Evolutionary conservation across 2,797 vertebrate genomes (phyloP).

Genomic region (Lepidocolaptes lacrymiger): DNA sequence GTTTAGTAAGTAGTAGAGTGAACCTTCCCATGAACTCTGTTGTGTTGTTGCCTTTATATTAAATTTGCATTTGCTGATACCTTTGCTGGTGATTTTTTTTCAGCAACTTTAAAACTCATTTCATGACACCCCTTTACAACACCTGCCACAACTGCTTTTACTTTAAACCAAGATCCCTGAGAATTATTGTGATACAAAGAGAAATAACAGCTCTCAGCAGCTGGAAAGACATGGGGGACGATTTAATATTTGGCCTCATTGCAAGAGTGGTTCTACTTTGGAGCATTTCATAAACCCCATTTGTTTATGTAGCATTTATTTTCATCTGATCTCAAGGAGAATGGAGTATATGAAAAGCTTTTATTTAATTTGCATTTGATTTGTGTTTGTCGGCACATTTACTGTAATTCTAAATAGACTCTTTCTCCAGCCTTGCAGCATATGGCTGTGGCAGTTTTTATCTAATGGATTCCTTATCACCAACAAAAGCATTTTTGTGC

Average conservation of each 20-base stretch:
- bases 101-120: background rate
- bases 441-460: background rate
- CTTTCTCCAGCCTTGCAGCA: background rate
- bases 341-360: constrained; percentile 18
- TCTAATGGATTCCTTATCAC: background rate
- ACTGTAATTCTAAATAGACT: background rate
- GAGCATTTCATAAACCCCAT: background rate
- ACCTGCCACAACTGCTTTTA: background rate
- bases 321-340: background rate
- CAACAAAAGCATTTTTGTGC: background rate
- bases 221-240: background rate
- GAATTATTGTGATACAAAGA: background rate
- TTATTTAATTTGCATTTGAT: constrained; percentile 38
- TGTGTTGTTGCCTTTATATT: background rate
- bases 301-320: constrained; percentile 24
- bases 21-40: background rate
- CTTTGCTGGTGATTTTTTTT: background rate
- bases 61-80: background rate
- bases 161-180: background rate
- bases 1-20: background rate
- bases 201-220: background rate
- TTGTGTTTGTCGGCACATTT: constrained; percentile 29
- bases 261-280: constrained; percentile 28
- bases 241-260: background rate
- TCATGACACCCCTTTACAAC: background rate